Conservation (phyloP, 2,113 vertebrate species). For the Ivindomyrus marchei region DNA sequence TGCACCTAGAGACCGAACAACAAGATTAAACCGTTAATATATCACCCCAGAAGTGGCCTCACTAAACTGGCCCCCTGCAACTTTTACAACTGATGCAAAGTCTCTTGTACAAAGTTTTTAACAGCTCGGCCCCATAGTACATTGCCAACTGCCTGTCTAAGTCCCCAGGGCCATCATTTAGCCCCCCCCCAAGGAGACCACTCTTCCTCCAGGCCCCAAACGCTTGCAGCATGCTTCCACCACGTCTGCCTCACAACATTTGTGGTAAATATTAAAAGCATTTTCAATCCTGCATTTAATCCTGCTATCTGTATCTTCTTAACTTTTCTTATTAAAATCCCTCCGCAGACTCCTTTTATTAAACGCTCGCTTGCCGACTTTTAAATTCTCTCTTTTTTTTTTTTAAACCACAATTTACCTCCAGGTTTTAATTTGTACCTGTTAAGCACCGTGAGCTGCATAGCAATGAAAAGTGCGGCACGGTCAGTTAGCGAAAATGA, state of each 20-base stretch:
- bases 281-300: background rate
- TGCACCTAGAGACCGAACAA: background rate
- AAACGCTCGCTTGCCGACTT: background rate
- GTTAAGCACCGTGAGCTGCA: background rate
- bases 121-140: background rate
- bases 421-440: background rate
- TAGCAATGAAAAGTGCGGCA: background rate
- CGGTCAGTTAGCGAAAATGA: background rate
- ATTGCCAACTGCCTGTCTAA: background rate
- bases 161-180: background rate
- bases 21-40: background rate
- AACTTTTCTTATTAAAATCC: background rate
- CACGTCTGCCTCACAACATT: background rate
- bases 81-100: background rate
- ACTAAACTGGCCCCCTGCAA: background rate
- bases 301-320: background rate
- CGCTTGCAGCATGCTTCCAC: background rate
- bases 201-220: background rate
- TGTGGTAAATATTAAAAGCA: background rate
- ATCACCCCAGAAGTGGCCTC: background rate
- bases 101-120: background rate
- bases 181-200: background rate
- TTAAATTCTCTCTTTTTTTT: background rate
- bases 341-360: background rate
- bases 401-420: background rate